Base-by-base conservation (phyloP, 92 coral and sea anemone species). In the Epizoanthus stellaris region DNA sequence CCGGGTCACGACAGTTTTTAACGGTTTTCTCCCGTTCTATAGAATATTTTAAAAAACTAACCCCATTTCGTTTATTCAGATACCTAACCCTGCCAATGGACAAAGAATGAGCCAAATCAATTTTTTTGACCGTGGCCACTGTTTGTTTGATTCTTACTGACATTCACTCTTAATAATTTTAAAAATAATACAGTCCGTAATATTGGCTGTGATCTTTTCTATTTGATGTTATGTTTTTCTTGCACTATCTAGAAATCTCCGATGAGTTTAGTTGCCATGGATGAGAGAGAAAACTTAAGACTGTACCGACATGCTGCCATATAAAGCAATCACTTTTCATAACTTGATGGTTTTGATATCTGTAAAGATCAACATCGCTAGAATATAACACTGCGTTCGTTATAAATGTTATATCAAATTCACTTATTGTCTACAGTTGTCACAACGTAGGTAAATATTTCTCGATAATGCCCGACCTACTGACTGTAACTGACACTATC, bases 291-390 rank as follows among this genome's bases (percentile, higher is more conserved):
- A 68, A 25, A 38, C 15, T 2, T 36, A 4, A 68, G 49, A 39
- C 7, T 20, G 5, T 10, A 52, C 30, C 30, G 59, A 53, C 34
- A 52, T 21, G 39, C 61, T 73, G 34, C 63, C 80, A 10, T 49
- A 73, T 73, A 73, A 49, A 73, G 80, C 63, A 36, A 69, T 36
- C 8, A 43, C 20, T 52, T 52, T 38, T 52, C 56, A 52, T 52
- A 52, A 11, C 2, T 52, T 52, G 0, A 52, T 11, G 12, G 1
- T 52, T 1, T 11, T 5, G 56, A 52, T 9, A 52, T 52, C 13
- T 52, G 14, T 52, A 13, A 52, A 45, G 12, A 52, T 52, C 1
- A 9, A 52, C 15, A 52, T 52, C 2, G 56, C 1, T 52, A 0
- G 3, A 52, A 52, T 52, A 52, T 52, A 10, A 10, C 12, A 52